These are phyloP conservation scores for Petromus typicus DNA, from an alignment of 2,113 vertebrate species.

Conservation along the genomic window DNA sequence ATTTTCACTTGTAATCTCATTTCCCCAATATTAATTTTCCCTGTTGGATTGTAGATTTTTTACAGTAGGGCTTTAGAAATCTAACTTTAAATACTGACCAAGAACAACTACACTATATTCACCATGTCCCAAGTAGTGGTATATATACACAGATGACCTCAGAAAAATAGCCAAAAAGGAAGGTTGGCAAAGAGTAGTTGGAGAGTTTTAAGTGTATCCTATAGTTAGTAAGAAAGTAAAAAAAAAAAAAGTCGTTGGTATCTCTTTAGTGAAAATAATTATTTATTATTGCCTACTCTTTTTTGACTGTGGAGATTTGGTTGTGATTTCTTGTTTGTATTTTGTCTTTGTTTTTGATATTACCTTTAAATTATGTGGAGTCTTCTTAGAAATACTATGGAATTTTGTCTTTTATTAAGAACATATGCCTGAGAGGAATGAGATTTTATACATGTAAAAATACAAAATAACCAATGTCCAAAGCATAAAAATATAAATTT, in stretches of 20 bases:
- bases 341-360: not conserved
- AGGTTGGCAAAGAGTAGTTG: not conserved
- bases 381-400: not conserved
- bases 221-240: not conserved
- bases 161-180: not conserved
- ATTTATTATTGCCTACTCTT: not conserved
- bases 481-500: not conserved
- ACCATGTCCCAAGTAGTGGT: not conserved
- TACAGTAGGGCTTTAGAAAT: not conserved
- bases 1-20: not conserved
- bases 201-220: not conserved
- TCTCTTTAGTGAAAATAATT: not conserved
- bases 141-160: not conserved
- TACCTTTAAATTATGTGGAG: not conserved
- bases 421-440: not conserved
- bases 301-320: not conserved
- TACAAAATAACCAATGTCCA: not conserved
- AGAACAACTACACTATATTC: not conserved
- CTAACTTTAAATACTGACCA: not conserved
- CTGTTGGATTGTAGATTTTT: not conserved
- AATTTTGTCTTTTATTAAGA: constrained; percentile 41
- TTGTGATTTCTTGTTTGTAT: not conserved
- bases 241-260: not conserved
- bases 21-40: not conserved
- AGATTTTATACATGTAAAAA: not conserved